These are phyloP conservation scores for Rhopalosiphum padi DNA, from an alignment of 1,140 invertebrate genomes.

Conservation along the genomic window DNA sequence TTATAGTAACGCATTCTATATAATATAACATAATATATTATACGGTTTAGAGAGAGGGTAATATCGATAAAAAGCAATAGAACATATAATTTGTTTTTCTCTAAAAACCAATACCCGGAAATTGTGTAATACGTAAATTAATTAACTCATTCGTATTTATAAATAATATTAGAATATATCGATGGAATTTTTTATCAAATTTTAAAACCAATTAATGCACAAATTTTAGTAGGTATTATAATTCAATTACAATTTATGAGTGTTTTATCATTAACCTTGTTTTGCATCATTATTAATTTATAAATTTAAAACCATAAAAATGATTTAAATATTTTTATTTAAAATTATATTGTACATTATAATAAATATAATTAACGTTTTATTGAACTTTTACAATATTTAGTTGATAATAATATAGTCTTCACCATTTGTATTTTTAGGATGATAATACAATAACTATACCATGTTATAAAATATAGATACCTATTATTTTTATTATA, in stretches of 20 bases:
- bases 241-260: slow-evolving; percentile 10
- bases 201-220: slow-evolving; percentile 1
- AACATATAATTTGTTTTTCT: slow-evolving; percentile 19
- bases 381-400: neutral
- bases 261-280: slow-evolving; percentile 33
- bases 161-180: neutral
- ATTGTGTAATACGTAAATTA: neutral
- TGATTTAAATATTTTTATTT: neutral
- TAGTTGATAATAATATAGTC: neutral
- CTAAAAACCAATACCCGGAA: neutral
- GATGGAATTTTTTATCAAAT: neutral
- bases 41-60: neutral
- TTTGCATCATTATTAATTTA: neutral
- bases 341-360: neutral
- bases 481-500: neutral
- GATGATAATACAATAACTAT: too few relatives aligned
- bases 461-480: neutral
- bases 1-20: neutral
- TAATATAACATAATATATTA: too few relatives aligned
- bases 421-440: too few relatives aligned
- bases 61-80: neutral
- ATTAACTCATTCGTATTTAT: neutral
- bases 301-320: neutral
- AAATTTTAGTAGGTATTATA: neutral
- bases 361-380: neutral